These are phyloP conservation scores for Brachionus angularis DNA, from an alignment of 1,140 invertebrate genomes.

Conservation along the genomic window DNA sequence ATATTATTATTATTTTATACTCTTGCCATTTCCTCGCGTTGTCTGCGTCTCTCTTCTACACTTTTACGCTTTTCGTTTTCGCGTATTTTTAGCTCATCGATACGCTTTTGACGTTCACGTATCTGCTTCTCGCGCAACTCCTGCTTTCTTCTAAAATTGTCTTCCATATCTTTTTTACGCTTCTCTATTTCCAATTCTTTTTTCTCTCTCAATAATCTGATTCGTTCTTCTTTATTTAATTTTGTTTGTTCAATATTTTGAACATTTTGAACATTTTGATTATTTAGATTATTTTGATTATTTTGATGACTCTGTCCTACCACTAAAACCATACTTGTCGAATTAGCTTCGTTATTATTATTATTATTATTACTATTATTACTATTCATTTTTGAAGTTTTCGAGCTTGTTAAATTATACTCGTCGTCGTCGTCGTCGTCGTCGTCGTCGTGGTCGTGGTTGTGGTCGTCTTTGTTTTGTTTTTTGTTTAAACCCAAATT, in stretches of 20 bases:
- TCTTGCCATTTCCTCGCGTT: conserved; percentile 2
- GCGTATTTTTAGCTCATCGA: conserved; percentile 31
- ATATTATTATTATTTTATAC: not conserved
- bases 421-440: no score
- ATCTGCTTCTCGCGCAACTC: conserved; percentile 33
- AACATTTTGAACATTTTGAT: no score
- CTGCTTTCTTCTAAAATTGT: conserved; percentile 24
- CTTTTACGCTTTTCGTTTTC: conserved; percentile 15
- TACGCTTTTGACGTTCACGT: conserved; percentile 24
- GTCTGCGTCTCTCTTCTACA: conserved; percentile 28
- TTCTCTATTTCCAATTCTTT: conserved; percentile 12
- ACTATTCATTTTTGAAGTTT: no score
- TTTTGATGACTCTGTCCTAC: not conserved
- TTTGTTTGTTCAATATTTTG: no score
- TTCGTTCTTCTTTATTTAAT: conserved; percentile 11
- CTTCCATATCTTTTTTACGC: conserved; percentile 29
- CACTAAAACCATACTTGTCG: no score
- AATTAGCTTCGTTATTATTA: no score
- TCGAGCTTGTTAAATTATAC: no score
- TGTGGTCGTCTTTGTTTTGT: no score
- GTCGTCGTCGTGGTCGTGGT: no score
- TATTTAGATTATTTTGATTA: conserved; percentile 13
- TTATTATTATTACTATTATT: no score
- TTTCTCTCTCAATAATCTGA: conserved; percentile 13
- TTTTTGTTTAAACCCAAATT: no score